Percentiles rank a stretch among this genome's conserved stretches.
phyloP scores from a whole-genome alignment of 2,113 vertebrate genomes.

The Coturnix japonica region DNA sequence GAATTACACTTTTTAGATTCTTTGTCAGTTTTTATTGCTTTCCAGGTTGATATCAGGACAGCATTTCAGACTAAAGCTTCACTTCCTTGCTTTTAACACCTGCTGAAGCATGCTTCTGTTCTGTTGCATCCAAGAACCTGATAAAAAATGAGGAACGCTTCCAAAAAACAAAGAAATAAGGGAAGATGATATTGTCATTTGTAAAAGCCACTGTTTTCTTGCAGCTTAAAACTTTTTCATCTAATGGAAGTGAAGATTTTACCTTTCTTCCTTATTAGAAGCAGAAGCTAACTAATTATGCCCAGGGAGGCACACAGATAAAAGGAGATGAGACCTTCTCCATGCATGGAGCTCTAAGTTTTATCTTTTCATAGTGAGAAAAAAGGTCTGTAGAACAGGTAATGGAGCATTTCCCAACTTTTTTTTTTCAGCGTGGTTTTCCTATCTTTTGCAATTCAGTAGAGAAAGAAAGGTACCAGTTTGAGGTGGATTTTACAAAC shows the following conservation, averaged over 20 bases:
- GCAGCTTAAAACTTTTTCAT: background rate
- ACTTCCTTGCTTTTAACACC: background rate
- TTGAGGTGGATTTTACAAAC: background rate
- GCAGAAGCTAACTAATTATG: background rate
- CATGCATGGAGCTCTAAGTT: background rate
- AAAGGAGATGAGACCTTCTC: background rate
- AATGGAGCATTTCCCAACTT: fast-evolving
- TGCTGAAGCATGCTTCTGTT: background rate
- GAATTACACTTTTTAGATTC: background rate
- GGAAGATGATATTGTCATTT: background rate
- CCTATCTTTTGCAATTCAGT: background rate
- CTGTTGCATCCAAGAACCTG: background rate
- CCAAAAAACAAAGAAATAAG: background rate
- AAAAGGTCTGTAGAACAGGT: background rate
- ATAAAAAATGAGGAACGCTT: background rate
- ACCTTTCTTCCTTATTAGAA: background rate
- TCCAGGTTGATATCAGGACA: background rate
- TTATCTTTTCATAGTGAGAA: background rate
- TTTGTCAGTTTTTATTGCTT: background rate
- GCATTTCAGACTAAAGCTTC: background rate
- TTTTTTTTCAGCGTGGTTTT: background rate
- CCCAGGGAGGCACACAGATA: background rate
- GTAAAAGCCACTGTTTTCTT: background rate
- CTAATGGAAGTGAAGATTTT: background rate
- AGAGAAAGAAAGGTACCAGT: background rate